These are phyloP conservation scores for Sorex maritimensis DNA, from an alignment of 2,797 vertebrate genomes.

Conservation along the genomic window DNA sequence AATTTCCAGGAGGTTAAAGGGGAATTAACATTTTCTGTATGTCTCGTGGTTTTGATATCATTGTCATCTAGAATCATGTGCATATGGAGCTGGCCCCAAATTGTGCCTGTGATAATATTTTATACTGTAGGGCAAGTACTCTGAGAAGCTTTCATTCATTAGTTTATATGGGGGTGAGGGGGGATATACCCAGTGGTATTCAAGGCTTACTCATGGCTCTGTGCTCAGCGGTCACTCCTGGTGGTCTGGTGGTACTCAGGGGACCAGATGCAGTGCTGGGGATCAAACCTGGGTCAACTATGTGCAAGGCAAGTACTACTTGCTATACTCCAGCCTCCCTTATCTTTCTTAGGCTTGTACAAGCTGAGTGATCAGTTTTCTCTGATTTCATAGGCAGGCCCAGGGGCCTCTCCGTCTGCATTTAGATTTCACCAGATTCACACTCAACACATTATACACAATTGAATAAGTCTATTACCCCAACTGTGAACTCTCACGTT, in stretches of 20 bases:
- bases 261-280: too few relatives aligned
- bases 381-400: not conserved
- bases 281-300: too few relatives aligned
- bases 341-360: not conserved
- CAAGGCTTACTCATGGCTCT: too few relatives aligned
- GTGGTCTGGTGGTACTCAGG: too few relatives aligned
- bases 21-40: too few relatives aligned
- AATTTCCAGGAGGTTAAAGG: too few relatives aligned
- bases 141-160: not conserved
- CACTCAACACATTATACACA: not conserved
- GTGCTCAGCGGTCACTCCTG: too few relatives aligned
- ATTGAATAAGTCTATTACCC: not conserved
- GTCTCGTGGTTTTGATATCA: conserved; percentile 27
- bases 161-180: too few relatives aligned
- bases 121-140: too few relatives aligned
- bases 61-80: not conserved
- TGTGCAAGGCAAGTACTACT: too few relatives aligned
- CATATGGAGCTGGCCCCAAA: not conserved
- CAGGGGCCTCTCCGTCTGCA: not conserved
- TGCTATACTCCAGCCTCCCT: not conserved
- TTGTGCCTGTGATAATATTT: not conserved
- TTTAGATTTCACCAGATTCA: conserved; percentile 43
- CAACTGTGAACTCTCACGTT: conserved; percentile 37
- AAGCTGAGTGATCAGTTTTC: not conserved
- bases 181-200: too few relatives aligned